phyloP scores from a whole-genome alignment of 2,113 vertebrate genomes.

The Poeciliopsis occidentalis region DNA sequence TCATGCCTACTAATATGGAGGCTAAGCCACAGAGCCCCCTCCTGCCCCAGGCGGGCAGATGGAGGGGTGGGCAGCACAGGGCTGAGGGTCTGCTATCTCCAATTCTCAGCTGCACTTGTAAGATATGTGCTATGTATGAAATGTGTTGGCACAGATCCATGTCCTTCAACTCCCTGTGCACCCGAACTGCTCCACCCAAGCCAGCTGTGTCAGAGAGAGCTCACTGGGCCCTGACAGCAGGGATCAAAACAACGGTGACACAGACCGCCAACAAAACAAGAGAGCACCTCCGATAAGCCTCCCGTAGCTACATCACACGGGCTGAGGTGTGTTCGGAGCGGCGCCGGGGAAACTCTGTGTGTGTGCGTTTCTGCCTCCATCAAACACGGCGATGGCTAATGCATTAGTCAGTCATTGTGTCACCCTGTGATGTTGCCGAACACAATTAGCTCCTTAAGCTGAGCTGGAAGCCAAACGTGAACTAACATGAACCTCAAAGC shows the following conservation, averaged over 20 bases:
- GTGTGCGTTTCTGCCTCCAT: conserved; percentile 36
- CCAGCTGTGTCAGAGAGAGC: conserved; percentile 76
- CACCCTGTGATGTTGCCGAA: conserved; percentile 56
- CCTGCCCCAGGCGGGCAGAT: too few relatives aligned
- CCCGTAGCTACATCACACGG: conserved; percentile 58
- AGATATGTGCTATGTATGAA: too few relatives aligned
- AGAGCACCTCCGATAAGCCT: conserved; percentile 46
- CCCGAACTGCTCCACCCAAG: conserved; percentile 69
- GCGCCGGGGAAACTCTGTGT: conserved; percentile 13
- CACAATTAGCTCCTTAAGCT: conserved; percentile 68
- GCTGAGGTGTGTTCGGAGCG: conserved; percentile 33
- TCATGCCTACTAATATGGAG: too few relatives aligned
- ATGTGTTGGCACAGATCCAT: conserved; percentile 79
- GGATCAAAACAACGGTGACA: conserved; percentile 79
- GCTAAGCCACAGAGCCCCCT: too few relatives aligned
- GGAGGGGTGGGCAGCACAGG: too few relatives aligned
- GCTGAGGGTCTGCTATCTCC: too few relatives aligned
- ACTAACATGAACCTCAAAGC: conserved; percentile 62
- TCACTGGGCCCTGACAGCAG: conserved; percentile 71
- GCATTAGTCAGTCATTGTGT: conserved; percentile 67
- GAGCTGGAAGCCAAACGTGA: conserved; percentile 58
- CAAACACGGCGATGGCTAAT: conserved; percentile 56
- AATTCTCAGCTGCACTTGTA: too few relatives aligned
- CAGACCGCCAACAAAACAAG: conserved; percentile 66
- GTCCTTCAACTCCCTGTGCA: conserved; percentile 77